Percentiles rank a stretch among this genome's conserved stretches.
phyloP scores from a whole-genome alignment of 2,113 vertebrate species.

The Salvator merianae region DNA sequence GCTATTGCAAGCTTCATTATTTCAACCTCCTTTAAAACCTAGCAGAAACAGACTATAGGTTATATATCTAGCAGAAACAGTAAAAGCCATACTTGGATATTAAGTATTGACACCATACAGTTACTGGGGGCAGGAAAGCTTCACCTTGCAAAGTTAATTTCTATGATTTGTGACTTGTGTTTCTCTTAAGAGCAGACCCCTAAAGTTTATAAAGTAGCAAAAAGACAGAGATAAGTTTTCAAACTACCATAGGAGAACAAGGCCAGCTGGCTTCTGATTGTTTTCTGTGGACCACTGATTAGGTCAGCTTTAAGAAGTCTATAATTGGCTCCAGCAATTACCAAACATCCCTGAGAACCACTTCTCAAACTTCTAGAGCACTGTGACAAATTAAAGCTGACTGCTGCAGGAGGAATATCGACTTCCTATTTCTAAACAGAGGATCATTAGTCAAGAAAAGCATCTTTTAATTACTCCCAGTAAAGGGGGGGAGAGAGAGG shows the following conservation, averaged over 20 bases:
- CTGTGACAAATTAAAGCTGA: slow-evolving; percentile 90
- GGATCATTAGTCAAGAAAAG: slow-evolving; percentile 94
- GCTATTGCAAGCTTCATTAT: background rate
- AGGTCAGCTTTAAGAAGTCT: slow-evolving; percentile 63
- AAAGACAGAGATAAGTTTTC: rapidly evolving
- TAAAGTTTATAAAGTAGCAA: rapidly evolving
- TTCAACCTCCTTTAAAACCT: background rate
- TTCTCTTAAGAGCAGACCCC: rapidly evolving
- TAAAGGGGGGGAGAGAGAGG: slow-evolving; percentile 43
- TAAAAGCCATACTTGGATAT: background rate
- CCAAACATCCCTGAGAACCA: slow-evolving; percentile 65
- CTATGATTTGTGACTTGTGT: background rate
- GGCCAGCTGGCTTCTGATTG: slow-evolving; percentile 50
- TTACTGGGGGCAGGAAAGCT: background rate
- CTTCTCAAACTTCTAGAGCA: slow-evolving; percentile 70
- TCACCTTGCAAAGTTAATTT: background rate
- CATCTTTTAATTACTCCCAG: slow-evolving; percentile 94
- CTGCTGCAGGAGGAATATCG: slow-evolving; percentile 84
- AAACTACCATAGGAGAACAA: background rate
- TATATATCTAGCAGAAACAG: background rate
- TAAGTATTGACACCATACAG: background rate
- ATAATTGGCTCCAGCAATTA: slow-evolving; percentile 77
- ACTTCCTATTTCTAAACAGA: slow-evolving; percentile 85
- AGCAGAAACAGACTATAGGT: background rate
- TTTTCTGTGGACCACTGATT: slow-evolving; percentile 53